Evolutionary conservation across 2,888 invertebrate species (phyloP).

Genomic region (Cabera pusaria): DNA sequence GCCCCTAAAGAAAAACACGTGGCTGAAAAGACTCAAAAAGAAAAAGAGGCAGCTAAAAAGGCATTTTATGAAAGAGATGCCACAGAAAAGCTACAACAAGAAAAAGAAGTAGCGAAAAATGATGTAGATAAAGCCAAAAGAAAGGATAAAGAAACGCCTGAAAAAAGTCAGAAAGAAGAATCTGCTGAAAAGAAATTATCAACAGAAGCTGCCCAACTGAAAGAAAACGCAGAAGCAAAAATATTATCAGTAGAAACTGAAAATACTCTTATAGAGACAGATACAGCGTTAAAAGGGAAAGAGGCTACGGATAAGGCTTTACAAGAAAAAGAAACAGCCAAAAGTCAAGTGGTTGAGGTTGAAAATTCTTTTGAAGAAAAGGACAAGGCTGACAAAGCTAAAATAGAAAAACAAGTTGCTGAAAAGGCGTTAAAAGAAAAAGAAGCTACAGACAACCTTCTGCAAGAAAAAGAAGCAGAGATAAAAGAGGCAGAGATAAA

Average conservation of each 20-base stretch:
- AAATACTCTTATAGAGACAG: constrained; percentile 6
- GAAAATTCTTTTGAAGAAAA: constrained; percentile 13
- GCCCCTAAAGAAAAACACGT: constrained; percentile 8
- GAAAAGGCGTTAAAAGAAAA: constrained; percentile 7
- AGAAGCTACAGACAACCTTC: constrained; percentile 5
- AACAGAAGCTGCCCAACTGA: constrained; percentile 17
- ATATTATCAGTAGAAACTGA: constrained; percentile 1
- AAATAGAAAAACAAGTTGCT: constrained; percentile 7
- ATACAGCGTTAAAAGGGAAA: constrained; percentile 7
- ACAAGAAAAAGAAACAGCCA: constrained; percentile 2
- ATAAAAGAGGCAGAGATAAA: too few species aligned
- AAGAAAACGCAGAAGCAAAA: neutral
- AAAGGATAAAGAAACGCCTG: constrained; percentile 19
- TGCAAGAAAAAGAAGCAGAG: constrained; percentile 7
- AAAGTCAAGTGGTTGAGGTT: constrained; percentile 15
- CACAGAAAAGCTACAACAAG: constrained; percentile 4
- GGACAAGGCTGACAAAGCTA: constrained; percentile 13
- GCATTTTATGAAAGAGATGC: neutral
- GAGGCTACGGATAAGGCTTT: constrained; percentile 5
- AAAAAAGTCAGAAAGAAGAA: constrained; percentile 1
- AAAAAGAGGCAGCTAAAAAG: neutral
- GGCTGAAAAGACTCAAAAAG: constrained; percentile 1
- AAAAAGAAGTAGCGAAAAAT: constrained; percentile 11
- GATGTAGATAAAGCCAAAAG: constrained; percentile 5
- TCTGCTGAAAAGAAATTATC: too few species aligned